Evolutionary conservation across 1,140 invertebrate genomes (phyloP).

Genomic region (Ceratoteleas bidentatus): DNA sequence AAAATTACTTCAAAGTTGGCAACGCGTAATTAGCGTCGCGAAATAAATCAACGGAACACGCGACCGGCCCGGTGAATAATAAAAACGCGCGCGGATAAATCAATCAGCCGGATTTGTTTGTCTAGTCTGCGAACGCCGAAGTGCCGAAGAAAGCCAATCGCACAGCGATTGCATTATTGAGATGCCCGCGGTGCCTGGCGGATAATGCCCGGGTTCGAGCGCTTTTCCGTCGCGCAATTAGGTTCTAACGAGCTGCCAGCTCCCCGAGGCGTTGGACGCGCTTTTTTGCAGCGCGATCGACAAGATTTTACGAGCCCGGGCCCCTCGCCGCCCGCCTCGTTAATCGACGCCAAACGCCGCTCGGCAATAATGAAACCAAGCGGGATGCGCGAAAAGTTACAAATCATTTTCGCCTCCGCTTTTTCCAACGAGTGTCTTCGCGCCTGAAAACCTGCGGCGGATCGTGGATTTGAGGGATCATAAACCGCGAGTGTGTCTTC

Average conservation of each 20-base stretch:
- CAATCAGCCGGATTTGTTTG: conserved; percentile 26
- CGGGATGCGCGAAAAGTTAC: conserved; percentile 32
- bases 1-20: conserved; percentile 15
- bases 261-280: conserved; percentile 57
- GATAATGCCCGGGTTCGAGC: conserved; percentile 39
- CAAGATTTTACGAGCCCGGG: conserved; percentile 61
- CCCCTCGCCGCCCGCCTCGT: conserved; percentile 1
- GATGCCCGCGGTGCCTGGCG: conserved; percentile 31
- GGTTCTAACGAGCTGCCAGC: conserved; percentile 64
- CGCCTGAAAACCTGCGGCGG: too few species aligned
- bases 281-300: conserved; percentile 57
- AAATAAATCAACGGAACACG: conserved; percentile 16
- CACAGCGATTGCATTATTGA: conserved; percentile 34
- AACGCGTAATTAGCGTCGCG: conserved; percentile 6
- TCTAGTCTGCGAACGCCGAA: conserved; percentile 35
- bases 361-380: conserved; percentile 22
- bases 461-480: too few species aligned
- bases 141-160: conserved; percentile 42
- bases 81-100: conserved; percentile 31
- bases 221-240: conserved; percentile 65
- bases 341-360: conserved; percentile 39
- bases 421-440: too few species aligned
- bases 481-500: too few species aligned
- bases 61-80: neutral
- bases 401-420: conserved; percentile 26